phyloP scores from a whole-genome alignment of 2,888 invertebrate species.

The Timema podura region DNA sequence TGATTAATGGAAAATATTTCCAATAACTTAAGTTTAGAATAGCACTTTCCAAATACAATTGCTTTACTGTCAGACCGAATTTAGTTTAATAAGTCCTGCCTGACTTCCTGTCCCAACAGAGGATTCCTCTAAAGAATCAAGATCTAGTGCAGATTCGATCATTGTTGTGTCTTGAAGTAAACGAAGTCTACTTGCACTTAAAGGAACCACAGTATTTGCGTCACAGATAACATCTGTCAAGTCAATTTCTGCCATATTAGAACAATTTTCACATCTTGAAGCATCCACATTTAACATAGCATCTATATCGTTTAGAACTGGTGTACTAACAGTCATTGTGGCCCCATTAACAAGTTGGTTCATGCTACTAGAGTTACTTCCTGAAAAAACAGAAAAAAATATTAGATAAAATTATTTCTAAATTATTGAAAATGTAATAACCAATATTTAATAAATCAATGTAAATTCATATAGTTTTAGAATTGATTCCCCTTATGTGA shows the following conservation, averaged over 20 bases:
- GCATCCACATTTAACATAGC: slow-evolving; percentile 18
- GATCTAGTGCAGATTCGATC: slow-evolving; percentile 85
- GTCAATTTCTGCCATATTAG: slow-evolving; percentile 22
- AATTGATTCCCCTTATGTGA: no score
- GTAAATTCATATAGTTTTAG: no score
- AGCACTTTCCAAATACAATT: no score
- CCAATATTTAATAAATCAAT: no score
- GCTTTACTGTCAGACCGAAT: slow-evolving; percentile 18
- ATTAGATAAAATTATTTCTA: background rate
- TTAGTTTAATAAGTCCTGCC: slow-evolving; percentile 57
- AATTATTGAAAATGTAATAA: background rate
- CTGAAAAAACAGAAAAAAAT: slow-evolving; percentile 44
- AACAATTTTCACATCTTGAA: slow-evolving; percentile 11
- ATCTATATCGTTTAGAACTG: slow-evolving; percentile 18
- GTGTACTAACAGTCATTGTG: slow-evolving; percentile 9
- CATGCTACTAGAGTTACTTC: slow-evolving; percentile 62
- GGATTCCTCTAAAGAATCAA: slow-evolving; percentile 78
- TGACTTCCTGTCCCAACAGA: slow-evolving; percentile 62
- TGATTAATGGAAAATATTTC: no score
- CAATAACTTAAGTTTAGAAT: no score
- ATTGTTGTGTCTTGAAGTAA: slow-evolving; percentile 82
- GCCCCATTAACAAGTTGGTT: slow-evolving; percentile 52
- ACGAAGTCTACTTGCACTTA: slow-evolving; percentile 69
- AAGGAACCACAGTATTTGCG: slow-evolving; percentile 35
- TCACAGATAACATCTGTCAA: slow-evolving; percentile 26